Evolutionary conservation across 2,888 invertebrate genomes (phyloP), one percentile per base, ranked within the genome.

Genomic region (Clepsis dumicolana): DNA sequence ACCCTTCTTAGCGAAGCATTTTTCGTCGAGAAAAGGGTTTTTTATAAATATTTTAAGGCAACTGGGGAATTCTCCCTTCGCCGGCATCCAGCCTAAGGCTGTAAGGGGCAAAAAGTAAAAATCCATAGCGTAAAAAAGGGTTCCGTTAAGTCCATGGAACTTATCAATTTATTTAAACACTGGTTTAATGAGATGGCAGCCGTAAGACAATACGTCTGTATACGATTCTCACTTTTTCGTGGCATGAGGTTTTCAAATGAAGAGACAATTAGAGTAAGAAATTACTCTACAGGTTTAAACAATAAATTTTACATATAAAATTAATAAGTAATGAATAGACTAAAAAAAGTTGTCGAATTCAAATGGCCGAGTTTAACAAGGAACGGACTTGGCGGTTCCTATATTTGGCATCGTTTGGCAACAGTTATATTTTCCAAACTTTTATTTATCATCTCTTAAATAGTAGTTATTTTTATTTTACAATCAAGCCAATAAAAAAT

Each of bases 41-140:
- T 83, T 80, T 75, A 74, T 74, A 78, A 77, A 80, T 77, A 80
- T 81, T 83, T 77, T 73, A 74, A 75, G 75, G 73, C 75, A 74
- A 74, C n/a, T 32, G 69, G 80, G 80, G 80, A 81, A 77, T 82
- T 78, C 73, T 16, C 27, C 56, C 35, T 50, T 41, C 12, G 16
- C 38, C 54, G n/a, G 59, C 27, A 56, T 54, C 60, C 21, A 27
- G 24, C 18, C 56, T 24, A 27, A 25, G 16, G 60, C 27, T 54
- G 62, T 62, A 61, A 52, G 57, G 60, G 18, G 57, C 44, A 62
- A 60, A 65, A 67, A 71, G 64, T 64, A 68, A 53, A 62, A 62
- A 60, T 70, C 57, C 44, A 62, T 48, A 50, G 21, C 52, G 32
- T 38, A 48, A 67, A 65, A n/a, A 70, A 56, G 64, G 65, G 53